These are phyloP conservation scores for Patagioenas fasciata DNA, from an alignment of 2,113 vertebrate species.

Conservation along the genomic window DNA sequence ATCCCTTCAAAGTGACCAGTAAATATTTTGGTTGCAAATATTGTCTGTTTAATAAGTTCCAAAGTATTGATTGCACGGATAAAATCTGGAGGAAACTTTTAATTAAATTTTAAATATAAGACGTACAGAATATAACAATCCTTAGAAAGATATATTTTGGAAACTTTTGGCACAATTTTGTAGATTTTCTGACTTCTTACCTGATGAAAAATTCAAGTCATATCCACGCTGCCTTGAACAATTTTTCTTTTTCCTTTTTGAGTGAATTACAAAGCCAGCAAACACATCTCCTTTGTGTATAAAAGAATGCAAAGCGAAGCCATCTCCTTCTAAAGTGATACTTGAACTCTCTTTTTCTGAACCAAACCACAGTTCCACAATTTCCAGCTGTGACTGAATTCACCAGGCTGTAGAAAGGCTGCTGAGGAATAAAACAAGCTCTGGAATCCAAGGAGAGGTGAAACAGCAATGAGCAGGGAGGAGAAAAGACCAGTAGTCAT, in stretches of 20 bases:
- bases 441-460: slow-evolving; percentile 34
- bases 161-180: not conserved
- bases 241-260: slow-evolving; percentile 26
- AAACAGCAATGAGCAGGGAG: slow-evolving; percentile 56
- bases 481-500: slow-evolving; percentile 65
- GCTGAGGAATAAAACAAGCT: slow-evolving; percentile 44
- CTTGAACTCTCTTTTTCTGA: slow-evolving; percentile 29
- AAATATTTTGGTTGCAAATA: not conserved
- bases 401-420: not conserved
- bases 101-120: not conserved
- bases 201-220: slow-evolving; percentile 56
- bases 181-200: slow-evolving; percentile 61
- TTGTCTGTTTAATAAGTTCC: not conserved
- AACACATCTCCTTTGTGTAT: slow-evolving; percentile 1
- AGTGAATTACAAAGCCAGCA: slow-evolving; percentile 21
- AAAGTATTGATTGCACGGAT: not conserved
- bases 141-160: slow-evolving; percentile 22
- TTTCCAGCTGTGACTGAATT: not conserved
- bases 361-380: not conserved
- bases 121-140: not conserved
- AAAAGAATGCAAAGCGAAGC: slow-evolving; percentile 8
- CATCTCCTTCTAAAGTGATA: not conserved
- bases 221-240: slow-evolving; percentile 4
- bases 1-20: not conserved
- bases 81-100: not conserved